These are phyloP conservation scores for Fukomys damarensis DNA, from an alignment of 2,113 vertebrate genomes.

Conservation along the genomic window DNA sequence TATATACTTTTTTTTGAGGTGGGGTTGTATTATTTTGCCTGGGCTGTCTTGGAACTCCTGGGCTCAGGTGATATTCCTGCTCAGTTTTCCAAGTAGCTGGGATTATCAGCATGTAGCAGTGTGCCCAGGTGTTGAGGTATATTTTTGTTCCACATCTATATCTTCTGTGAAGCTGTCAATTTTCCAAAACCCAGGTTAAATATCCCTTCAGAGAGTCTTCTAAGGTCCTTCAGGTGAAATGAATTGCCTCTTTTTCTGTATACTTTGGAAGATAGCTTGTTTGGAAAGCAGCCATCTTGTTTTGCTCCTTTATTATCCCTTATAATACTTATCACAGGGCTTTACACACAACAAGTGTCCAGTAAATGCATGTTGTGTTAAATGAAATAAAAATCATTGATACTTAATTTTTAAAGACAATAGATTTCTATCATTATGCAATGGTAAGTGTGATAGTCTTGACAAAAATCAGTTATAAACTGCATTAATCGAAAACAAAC, in stretches of 20 bases:
- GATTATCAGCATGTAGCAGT: not conserved
- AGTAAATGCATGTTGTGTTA: slow-evolving; percentile 23
- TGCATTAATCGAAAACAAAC: not conserved
- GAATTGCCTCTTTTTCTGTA: not conserved
- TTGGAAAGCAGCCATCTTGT: not conserved
- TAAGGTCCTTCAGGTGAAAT: not conserved
- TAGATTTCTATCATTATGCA: not conserved
- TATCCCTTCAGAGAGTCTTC: not conserved
- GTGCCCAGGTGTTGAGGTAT: not conserved
- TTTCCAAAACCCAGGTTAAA: not conserved
- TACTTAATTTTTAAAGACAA: slow-evolving; percentile 49
- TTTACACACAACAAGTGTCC: not conserved
- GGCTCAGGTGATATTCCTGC: not conserved
- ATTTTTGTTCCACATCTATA: not conserved
- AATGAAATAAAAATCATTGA: slow-evolving; percentile 19
- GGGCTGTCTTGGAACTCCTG: not conserved
- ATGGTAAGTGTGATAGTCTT: not conserved
- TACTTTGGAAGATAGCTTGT: not conserved
- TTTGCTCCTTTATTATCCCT: not conserved
- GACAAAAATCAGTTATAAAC: slow-evolving; percentile 30
- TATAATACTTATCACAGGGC: not conserved
- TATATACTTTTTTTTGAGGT: not conserved
- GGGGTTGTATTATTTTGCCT: not conserved
- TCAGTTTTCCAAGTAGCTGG: not conserved
- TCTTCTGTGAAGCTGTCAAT: not conserved